Percentiles rank a stretch among this genome's conserved stretches.
Evolutionary conservation across 2,888 invertebrate genomes (phyloP).

Genomic region (Drosophila koepferae): DNA sequence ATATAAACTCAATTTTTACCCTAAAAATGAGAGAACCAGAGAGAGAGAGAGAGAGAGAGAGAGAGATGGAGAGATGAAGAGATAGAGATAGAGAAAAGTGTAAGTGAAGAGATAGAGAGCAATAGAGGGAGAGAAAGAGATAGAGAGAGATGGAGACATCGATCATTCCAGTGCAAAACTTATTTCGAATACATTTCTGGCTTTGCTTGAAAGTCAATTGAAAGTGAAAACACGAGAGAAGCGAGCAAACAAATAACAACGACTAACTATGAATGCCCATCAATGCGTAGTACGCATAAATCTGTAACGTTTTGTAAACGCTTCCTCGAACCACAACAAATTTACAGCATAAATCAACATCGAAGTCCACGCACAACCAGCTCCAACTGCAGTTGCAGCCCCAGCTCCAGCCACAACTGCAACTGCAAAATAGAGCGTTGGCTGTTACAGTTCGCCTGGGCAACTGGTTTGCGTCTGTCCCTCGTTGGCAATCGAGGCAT

Average conservation of each 20-base stretch:
- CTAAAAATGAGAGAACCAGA: too few relatives aligned
- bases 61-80: too few relatives aligned
- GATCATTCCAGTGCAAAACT: background rate
- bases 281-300: slow-evolving; percentile 36
- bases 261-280: slow-evolving; percentile 23
- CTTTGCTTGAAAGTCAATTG: background rate
- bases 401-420: background rate
- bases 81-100: background rate
- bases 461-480: slow-evolving; percentile 43
- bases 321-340: slow-evolving; percentile 37
- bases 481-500: slow-evolving; percentile 27
- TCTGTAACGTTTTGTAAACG: slow-evolving; percentile 36
- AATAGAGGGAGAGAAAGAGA: background rate
- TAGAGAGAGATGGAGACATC: background rate
- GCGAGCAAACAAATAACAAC: background rate
- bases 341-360: slow-evolving; percentile 38
- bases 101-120: too few relatives aligned
- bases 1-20: too few relatives aligned
- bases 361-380: slow-evolving; percentile 4
- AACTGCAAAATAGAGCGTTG: slow-evolving; percentile 24
- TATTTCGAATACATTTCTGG: background rate
- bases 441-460: slow-evolving; percentile 31
- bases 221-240: slow-evolving; percentile 7
- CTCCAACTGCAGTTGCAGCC: background rate
- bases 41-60: too few relatives aligned